phyloP scores from a whole-genome alignment of 2,113 vertebrate genomes.

The Excalfactoria chinensis region DNA sequence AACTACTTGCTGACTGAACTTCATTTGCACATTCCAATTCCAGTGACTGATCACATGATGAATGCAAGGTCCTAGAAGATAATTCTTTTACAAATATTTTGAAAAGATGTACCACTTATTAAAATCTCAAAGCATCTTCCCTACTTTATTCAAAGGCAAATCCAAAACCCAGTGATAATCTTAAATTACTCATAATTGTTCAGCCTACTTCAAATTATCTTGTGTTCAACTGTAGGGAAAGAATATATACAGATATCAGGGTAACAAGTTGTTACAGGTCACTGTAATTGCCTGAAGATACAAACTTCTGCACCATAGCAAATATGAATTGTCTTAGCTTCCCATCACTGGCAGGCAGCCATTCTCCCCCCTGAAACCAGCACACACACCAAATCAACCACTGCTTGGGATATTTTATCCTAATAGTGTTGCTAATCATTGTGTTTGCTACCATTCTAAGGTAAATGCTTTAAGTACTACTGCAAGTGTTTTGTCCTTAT shows the following conservation, averaged over 20 bases:
- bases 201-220: background rate
- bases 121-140: background rate
- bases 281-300: background rate
- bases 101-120: background rate
- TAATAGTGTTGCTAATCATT: background rate
- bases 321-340: background rate
- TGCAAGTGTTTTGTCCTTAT: background rate
- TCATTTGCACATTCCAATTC: accelerated
- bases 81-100: background rate
- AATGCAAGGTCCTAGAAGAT: background rate
- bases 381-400: background rate
- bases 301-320: background rate
- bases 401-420: background rate
- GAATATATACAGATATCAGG: background rate
- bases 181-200: background rate
- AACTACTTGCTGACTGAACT: background rate
- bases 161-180: background rate
- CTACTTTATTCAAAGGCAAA: background rate
- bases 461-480: background rate
- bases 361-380: accelerated
- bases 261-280: background rate
- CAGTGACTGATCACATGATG: background rate
- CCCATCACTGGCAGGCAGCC: background rate
- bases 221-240: background rate
- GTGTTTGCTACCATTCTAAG: background rate